phyloP scores from a whole-genome alignment of 2,888 invertebrate species.

The Euplexia lucipara region DNA sequence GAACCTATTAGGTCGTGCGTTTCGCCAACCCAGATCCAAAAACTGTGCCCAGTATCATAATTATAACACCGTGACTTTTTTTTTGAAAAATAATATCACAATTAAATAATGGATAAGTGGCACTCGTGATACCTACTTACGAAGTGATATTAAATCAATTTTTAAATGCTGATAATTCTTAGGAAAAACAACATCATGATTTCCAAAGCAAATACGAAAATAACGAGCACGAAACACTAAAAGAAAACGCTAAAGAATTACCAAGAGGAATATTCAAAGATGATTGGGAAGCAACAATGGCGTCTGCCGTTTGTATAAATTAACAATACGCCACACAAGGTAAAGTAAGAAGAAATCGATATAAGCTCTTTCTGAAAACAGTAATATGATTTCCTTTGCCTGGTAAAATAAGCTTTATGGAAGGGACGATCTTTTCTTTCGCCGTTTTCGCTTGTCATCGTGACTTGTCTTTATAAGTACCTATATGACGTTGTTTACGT shows the following conservation, averaged over 20 bases:
- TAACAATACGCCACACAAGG: constrained; percentile 64
- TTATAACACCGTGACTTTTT: too few species aligned
- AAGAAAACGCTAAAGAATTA: constrained; percentile 34
- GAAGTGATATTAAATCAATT: too few species aligned
- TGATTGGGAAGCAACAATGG: constrained; percentile 66
- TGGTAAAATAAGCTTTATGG: constrained; percentile 62
- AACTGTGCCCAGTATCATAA: too few species aligned
- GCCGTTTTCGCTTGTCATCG: constrained; percentile 48
- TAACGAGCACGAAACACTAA: constrained; percentile 27
- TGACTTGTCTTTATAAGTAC: constrained; percentile 43
- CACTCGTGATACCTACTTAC: too few species aligned
- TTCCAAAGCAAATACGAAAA: constrained; percentile 9
- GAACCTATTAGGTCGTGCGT: too few species aligned
- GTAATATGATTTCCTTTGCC: constrained; percentile 66
- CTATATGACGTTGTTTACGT: constrained; percentile 36
- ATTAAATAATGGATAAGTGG: too few species aligned
- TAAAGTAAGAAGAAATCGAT: constrained; percentile 73
- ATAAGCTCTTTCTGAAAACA: constrained; percentile 68
- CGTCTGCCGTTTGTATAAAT: constrained; percentile 65
- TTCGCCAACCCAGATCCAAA: too few species aligned
- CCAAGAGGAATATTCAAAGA: constrained; percentile 50
- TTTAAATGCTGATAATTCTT: neutral
- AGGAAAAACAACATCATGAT: neutral
- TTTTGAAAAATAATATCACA: too few species aligned
- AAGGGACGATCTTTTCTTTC: constrained; percentile 33